Base-by-base conservation (phyloP, 37 sponge, comb jelly and placozoan species). In the Chondrilla cf. caribensis region DNA sequence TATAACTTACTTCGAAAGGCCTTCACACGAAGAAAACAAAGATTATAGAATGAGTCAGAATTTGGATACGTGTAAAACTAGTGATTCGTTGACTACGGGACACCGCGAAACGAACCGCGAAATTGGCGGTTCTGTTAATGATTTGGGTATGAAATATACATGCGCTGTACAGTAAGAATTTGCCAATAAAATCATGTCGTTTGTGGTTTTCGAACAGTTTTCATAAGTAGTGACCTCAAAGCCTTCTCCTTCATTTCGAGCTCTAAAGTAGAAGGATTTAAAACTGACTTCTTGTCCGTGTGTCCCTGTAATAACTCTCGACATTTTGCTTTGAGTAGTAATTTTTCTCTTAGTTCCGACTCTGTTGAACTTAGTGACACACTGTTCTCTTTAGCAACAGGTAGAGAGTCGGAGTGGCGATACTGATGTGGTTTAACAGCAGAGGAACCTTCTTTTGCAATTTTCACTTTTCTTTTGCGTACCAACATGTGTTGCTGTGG, bases 171-270 rank as follows among this genome's bases (percentile, higher is more conserved):
- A 47, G 11, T 47, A 47, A 6, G 51, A n/a, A n/a, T n/a, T n/a
- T n/a, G n/a, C n/a, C n/a, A n/a, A n/a, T n/a, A n/a, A n/a, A n/a
- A n/a, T 47, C 11, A 47, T 14, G 51, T 47, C 51, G 6, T 6
- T 47, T 47, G 51, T 47, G 11, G 9, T 47, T 47, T 47, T 47
- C 11, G 6, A 47, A 47, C 25, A n/a, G 29, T n/a, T 15, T 73
- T 73, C 8, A 39, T 39, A 1, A 73, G 25, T 39, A 73, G 41
- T 40, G 76, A 38, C 41, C 36, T 73, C 21, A 73, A 40, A 22
- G 76, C 76, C 43, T 73, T 73, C 7, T 73, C 76, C 15, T 73
- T 73, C 44, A 73, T 73, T 5, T 40, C 40, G 18, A 73, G 76
- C 7, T 73, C 76, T 2, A 73, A 39, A 1, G 2, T 37, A 7